Evolutionary conservation across 2,888 invertebrate genomes (phyloP), one percentile per base, ranked within the genome.

Genomic region (Sesia bembeciformis): DNA sequence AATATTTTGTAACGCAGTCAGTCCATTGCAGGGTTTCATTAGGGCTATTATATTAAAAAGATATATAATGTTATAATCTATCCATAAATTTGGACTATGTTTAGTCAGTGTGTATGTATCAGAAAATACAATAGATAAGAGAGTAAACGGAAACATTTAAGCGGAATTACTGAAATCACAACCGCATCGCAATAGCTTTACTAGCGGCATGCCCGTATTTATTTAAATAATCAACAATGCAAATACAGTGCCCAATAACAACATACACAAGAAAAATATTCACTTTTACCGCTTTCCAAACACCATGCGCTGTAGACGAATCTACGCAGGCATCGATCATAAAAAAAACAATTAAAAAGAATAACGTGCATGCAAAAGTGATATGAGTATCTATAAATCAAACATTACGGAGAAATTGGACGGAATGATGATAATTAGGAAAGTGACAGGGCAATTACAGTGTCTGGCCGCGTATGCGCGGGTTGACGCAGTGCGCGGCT

Each of bases 401-500:
- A 70, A 76, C 67, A 78, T 77, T 60, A 72, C 65, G 72, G 82
- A 81, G 81, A 84, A 82, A 83, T 75, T 7, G 49, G 62, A 64
- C 64, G 60, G 63, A 63, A 71, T 67, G 72, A 73, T 77, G 78
- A 67, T 81, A 78, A 81, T 83, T 80, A 82, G 74, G 76, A 85
- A 85, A 85, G 84, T 85, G 84, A 83, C 84, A 78, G 76, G 75
- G 80, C 78, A 84, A 85, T 86, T 84, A 83, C 70, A 59, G 60
- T 69, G 76, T 72, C 68, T 70, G 70, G 67, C 65, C 64, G 39
- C 50, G 38, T 50, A 50, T 38, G 50, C 50, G 50, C 50, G 38
- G 23, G 50, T 39, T 50, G 50, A 39, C 4, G 8, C 38, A 50
- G 8, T 4, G 46, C 46, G 46, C 46, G 8, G 46, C 46, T 43